Conservation (phyloP, 2,888 invertebrate species). For the Flexamia atlantica region DNA sequence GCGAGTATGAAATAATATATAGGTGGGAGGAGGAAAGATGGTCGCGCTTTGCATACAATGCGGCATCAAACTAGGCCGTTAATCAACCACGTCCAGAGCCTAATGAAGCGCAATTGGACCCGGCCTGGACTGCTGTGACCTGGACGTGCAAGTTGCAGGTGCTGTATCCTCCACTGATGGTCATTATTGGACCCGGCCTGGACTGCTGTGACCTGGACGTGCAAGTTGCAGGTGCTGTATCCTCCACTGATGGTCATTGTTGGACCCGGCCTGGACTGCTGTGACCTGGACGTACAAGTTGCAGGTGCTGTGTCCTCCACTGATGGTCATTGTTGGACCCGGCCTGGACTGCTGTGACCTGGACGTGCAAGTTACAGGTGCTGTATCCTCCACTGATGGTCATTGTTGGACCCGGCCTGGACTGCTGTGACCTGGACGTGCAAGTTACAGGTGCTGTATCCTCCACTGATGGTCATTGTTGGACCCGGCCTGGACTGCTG, state of each 20-base stretch:
- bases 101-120: conserved; percentile 56
- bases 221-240: background rate
- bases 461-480: background rate
- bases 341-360: background rate
- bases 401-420: background rate
- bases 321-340: background rate
- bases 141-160: background rate
- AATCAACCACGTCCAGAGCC: conserved; percentile 29
- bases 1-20: conserved; percentile 47
- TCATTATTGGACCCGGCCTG: background rate
- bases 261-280: background rate
- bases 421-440: background rate
- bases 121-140: background rate
- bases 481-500: background rate
- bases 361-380: background rate
- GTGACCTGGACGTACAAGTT: background rate
- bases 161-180: background rate
- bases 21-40: conserved; percentile 45
- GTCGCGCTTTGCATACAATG: conserved; percentile 51
- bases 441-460: background rate
- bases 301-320: conserved; percentile 11
- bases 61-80: conserved; percentile 41
- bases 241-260: background rate
- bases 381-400: background rate
- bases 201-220: background rate